Evolutionary conservation across 2,888 invertebrate genomes (phyloP).

Genomic region (Acanthosoma haemorrhoidale): DNA sequence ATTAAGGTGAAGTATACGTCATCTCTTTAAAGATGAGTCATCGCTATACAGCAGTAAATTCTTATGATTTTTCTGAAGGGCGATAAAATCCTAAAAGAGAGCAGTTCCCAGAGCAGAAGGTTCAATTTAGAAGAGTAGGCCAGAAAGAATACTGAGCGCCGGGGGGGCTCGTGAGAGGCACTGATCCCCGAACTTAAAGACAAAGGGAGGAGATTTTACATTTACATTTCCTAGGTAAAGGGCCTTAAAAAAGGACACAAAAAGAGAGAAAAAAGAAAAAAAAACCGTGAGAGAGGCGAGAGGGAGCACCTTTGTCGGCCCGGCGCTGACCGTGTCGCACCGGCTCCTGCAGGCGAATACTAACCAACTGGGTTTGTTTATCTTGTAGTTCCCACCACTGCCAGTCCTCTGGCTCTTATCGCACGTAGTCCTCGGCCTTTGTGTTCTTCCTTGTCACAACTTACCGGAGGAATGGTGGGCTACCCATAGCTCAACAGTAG

Average conservation of each 20-base stretch:
- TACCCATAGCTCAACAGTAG: too few species aligned
- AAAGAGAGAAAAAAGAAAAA: neutral
- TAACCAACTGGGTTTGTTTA: constrained; percentile 2
- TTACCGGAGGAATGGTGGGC: too few species aligned
- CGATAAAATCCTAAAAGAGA: too few species aligned
- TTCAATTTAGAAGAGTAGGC: neutral
- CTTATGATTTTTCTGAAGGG: too few species aligned
- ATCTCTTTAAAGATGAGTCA: too few species aligned
- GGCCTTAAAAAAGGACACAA: too few species aligned
- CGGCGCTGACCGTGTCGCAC: too few species aligned
- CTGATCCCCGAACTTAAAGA: neutral
- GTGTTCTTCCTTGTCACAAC: too few species aligned
- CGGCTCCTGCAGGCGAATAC: neutral
- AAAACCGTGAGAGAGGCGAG: neutral
- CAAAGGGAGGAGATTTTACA: constrained; percentile 1
- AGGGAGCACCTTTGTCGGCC: neutral
- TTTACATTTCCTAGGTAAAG: constrained; percentile 5
- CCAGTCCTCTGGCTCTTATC: neutral
- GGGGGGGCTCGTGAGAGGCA: neutral
- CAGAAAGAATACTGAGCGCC: neutral
- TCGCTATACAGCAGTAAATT: too few species aligned
- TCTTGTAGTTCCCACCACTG: neutral
- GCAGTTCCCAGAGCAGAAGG: too few species aligned
- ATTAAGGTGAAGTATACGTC: too few species aligned
- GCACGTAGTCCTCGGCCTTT: neutral